Conservation (phyloP, 2,113 vertebrate genomes). For the Egretta garzetta region DNA sequence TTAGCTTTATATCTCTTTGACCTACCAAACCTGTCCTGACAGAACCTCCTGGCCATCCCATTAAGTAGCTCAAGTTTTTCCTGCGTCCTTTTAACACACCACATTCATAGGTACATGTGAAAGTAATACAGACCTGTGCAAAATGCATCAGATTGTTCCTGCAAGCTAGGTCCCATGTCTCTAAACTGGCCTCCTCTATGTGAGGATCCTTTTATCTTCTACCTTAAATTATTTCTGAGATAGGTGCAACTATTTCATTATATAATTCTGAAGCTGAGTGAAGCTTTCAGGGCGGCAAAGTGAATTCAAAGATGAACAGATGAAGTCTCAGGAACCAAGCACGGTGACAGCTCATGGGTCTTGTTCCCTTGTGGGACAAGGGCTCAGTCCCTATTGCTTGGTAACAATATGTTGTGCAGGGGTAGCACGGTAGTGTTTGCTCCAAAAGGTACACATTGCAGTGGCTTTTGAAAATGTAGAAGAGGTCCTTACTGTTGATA, state of each 20-base stretch:
- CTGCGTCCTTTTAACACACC: neutral
- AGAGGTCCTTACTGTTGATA: neutral
- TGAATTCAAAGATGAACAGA: neutral
- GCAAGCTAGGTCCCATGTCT: neutral
- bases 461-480: neutral
- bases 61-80: neutral
- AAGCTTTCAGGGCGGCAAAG: neutral
- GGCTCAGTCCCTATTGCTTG: neutral
- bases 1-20: neutral
- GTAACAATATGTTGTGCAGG: neutral
- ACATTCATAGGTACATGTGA: neutral
- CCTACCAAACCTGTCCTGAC: neutral
- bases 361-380: neutral
- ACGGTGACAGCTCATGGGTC: neutral
- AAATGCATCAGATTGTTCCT: neutral
- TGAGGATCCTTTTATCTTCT: neutral
- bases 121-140: neutral
- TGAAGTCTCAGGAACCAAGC: neutral
- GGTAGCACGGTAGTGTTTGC: fast-evolving
- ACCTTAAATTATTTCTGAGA: neutral
- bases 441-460: fast-evolving
- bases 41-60: neutral
- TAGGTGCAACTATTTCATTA: neutral
- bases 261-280: neutral
- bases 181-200: neutral